These are phyloP conservation scores for Leptura quadrifasciata DNA, from an alignment of 2,888 invertebrate species.

Conservation along the genomic window DNA sequence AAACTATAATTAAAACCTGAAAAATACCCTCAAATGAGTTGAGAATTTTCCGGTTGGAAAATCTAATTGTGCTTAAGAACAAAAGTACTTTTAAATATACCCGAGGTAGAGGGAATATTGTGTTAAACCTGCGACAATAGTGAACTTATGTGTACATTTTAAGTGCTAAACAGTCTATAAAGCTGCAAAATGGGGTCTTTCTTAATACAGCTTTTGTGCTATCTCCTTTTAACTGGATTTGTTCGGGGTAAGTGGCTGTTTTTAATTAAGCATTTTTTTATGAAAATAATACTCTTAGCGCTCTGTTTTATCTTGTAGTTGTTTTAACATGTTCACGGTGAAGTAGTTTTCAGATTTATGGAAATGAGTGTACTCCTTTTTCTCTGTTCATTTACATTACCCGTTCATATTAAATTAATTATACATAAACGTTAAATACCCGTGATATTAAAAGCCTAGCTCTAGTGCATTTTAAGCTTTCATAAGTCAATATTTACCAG, in stretches of 20 bases:
- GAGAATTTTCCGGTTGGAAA: constrained; percentile 49
- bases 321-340: constrained; percentile 6
- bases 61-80: constrained; percentile 50
- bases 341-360: not conserved
- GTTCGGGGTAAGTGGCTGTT: constrained; percentile 55
- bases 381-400: not conserved
- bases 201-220: constrained; percentile 58
- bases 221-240: constrained; percentile 55
- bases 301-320: constrained; percentile 20
- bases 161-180: constrained; percentile 45
- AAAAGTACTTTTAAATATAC: constrained; percentile 51
- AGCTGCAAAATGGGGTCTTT: constrained; percentile 57
- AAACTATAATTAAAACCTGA: constrained; percentile 43
- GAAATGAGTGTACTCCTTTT: not conserved
- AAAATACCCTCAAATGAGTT: constrained; percentile 35
- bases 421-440: not conserved
- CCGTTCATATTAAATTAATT: not conserved
- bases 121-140: constrained; percentile 35
- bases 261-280: constrained; percentile 29
- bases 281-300: not conserved
- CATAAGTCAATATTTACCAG: constrained; percentile 1
- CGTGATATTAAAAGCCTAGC: not conserved
- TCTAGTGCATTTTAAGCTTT: not conserved
- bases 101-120: constrained; percentile 45
- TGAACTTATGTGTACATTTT: constrained; percentile 50